Conservation (phyloP, 2,113 vertebrate species). For the Pitta sordida region DNA sequence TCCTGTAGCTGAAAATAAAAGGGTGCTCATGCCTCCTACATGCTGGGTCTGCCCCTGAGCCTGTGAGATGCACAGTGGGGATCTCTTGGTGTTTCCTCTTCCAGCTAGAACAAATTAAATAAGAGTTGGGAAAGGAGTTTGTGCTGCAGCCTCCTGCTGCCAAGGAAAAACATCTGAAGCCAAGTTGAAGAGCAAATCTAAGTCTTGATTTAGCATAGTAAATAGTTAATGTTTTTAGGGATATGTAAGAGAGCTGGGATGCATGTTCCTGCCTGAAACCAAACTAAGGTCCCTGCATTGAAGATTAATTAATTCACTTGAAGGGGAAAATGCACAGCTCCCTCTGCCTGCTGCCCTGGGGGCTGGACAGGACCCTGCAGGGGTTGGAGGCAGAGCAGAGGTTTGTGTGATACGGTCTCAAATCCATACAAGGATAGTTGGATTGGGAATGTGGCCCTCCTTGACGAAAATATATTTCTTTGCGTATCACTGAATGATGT, state of each 20-base stretch:
- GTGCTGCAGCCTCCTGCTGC: not conserved
- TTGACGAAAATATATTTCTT: not conserved
- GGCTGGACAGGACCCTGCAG: not conserved
- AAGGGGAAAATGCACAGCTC: not conserved
- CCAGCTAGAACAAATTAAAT: not conserved
- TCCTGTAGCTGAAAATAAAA: not conserved
- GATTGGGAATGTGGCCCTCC: not conserved
- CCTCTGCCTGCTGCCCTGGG: not conserved
- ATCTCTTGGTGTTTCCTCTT: not conserved
- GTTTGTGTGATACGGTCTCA: not conserved
- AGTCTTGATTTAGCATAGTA: not conserved
- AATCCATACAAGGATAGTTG: not conserved
- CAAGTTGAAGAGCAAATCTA: not conserved
- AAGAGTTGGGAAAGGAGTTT: not conserved
- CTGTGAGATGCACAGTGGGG: fast-evolving
- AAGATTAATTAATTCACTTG: not conserved
- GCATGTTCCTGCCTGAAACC: not conserved
- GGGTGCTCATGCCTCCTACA: not conserved
- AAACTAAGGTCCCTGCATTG: not conserved
- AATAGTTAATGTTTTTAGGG: not conserved
- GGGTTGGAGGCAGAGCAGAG: not conserved
- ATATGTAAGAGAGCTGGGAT: not conserved
- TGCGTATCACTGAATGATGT: not conserved
- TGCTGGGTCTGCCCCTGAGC: not conserved
- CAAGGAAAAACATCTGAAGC: not conserved